A percentile compares a stretch with the other conserved stretches of the same genome.
These are phyloP conservation scores for Ophion costatus DNA, from an alignment of 2,888 invertebrate species.

Conservation along the genomic window DNA sequence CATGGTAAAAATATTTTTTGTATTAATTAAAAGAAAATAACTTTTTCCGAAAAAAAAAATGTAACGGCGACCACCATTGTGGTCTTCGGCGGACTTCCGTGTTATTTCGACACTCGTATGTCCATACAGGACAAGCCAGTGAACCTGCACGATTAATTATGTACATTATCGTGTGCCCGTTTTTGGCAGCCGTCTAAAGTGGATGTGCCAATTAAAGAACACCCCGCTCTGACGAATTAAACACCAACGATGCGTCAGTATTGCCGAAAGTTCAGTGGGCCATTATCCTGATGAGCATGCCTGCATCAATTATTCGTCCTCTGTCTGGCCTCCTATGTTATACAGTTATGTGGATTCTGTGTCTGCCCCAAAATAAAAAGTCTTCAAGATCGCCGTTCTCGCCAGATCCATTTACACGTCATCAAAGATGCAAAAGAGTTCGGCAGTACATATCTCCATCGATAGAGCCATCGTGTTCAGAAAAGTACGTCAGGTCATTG, in stretches of 20 bases:
- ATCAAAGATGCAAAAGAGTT: not conserved
- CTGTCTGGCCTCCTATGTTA: not conserved
- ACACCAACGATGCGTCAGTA: not conserved
- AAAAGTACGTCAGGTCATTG: too few species aligned
- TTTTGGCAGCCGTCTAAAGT: not conserved
- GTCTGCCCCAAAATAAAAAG: not conserved
- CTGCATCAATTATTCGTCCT: not conserved
- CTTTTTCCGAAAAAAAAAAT: too few species aligned
- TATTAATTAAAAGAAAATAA: too few species aligned
- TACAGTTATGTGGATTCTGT: not conserved
- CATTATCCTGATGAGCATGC: not conserved
- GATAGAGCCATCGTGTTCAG: too few species aligned
- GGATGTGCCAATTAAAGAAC: not conserved
- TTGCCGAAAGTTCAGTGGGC: not conserved
- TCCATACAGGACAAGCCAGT: not conserved
- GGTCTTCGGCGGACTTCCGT: too few species aligned
- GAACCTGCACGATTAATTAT: not conserved
- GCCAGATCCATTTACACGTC: not conserved
- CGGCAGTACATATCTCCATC: not conserved
- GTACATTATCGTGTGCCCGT: not conserved
- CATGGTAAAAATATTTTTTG: too few species aligned
- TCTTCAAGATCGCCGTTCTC: not conserved
- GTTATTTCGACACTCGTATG: not conserved
- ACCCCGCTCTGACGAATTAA: not conserved
- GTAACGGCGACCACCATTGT: too few species aligned